Evolutionary conservation across 2,113 vertebrate genomes (phyloP).

Genomic region (Crocuta crocuta): DNA sequence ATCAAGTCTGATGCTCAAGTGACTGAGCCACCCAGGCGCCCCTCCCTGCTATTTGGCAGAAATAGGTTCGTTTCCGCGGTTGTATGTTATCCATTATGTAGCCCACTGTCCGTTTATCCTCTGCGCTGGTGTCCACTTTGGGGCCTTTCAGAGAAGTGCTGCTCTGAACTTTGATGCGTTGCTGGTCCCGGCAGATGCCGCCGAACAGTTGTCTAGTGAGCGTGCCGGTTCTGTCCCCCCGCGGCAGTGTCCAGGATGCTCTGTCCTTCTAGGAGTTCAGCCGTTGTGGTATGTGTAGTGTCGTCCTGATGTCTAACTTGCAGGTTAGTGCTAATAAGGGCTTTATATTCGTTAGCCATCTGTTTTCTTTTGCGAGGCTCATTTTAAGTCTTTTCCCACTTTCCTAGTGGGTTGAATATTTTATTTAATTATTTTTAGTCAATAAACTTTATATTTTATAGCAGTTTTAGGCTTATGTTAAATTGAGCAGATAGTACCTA

Average conservation of each 20-base stretch:
- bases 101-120: too few relatives aligned
- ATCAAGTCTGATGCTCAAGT: too few relatives aligned
- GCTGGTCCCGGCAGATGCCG: neutral
- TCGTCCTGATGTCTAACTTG: neutral
- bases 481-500: neutral
- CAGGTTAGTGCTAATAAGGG: neutral
- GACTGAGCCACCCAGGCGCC: too few relatives aligned
- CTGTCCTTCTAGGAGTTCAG: too few relatives aligned
- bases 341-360: neutral
- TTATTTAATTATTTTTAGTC: neutral
- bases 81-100: accelerated
- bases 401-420: neutral
- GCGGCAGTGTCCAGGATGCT: accelerated
- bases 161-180: neutral
- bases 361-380: neutral
- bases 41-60: neutral
- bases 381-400: neutral
- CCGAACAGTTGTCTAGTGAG: neutral
- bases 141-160: neutral
- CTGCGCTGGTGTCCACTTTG: neutral
- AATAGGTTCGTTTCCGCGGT: neutral
- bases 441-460: neutral
- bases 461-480: neutral
- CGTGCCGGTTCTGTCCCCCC: neutral
- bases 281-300: neutral